A percentile compares a stretch with the other conserved stretches of the same genome.
These are phyloP conservation scores for Siderastrea siderea DNA, from an alignment of 92 coral and sea anemone species.

Conservation along the genomic window DNA sequence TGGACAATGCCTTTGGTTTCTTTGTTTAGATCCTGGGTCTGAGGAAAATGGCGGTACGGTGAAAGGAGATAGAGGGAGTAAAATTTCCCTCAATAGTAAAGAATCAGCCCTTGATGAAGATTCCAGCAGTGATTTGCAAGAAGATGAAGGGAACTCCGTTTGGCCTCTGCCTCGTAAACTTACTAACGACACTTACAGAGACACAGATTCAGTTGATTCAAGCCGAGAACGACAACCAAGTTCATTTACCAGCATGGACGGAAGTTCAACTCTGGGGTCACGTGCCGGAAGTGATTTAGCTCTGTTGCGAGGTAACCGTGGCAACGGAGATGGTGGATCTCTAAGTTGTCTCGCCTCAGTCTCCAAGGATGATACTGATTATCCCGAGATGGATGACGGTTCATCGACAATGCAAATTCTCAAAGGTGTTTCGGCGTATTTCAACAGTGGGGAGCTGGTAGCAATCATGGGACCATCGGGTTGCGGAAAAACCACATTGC, in stretches of 20 bases:
- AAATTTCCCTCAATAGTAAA: not conserved
- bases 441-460: slow-evolving; percentile 75
- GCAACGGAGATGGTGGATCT: not conserved
- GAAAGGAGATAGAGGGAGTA: not conserved
- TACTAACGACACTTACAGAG: not conserved
- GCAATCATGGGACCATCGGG: slow-evolving; percentile 83
- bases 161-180: not conserved
- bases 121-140: slow-evolving; percentile 20
- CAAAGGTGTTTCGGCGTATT: slow-evolving; percentile 68
- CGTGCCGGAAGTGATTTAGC: slow-evolving; percentile 27
- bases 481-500: slow-evolving; percentile 69
- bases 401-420: slow-evolving; percentile 60
- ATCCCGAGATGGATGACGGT: not conserved
- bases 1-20: not conserved
- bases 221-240: slow-evolving; percentile 1
- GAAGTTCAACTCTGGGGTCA: slow-evolving; percentile 16
- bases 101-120: not conserved
- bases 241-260: slow-evolving; percentile 5
- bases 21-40: not conserved
- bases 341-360: not conserved
- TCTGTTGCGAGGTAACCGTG: slow-evolving; percentile 5
- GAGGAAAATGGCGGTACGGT: not conserved
- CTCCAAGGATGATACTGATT: slow-evolving; percentile 15
- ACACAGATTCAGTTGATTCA: not conserved
- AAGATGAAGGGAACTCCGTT: not conserved